Base-by-base conservation (phyloP, 2,888 invertebrate genomes). In the Lepidonotus clava region DNA sequence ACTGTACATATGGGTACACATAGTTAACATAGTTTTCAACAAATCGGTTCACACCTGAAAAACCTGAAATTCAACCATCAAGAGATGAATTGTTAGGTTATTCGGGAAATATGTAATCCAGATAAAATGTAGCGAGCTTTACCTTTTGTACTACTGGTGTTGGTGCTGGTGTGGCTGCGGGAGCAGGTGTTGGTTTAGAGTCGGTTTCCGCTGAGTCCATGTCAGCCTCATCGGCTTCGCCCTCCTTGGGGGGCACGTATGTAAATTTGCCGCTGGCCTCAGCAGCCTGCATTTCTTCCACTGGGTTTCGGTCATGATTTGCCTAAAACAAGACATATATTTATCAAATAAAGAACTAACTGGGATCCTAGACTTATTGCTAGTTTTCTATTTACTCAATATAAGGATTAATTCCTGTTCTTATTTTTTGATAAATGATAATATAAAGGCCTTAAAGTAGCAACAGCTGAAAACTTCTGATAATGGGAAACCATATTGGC, bases 271-370 rank as follows among this genome's bases (percentile, higher is more conserved):
- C 95, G 89, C 93, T 92, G 87, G 94, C 95, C 91, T 96, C 96
- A 0, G 96, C 96, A 18, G 95, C 95, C 91, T 95, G 94, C 96
- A 97, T 96, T 94, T 97, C 97, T 86, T 96, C 96, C 1, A 96
- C 92, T 0, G 96, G 95, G 92, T 96, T 96, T 86, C 97, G 95
- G 28, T 66, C 8, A 18, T 66, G 66, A 8, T 66, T 24, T 66
- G 11, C n/a, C 66, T 24, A 24, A 66, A n/a, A 66, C 24, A n/a
- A 8, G 28, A n/a, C 6, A 18, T 8, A n/a, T 8, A 46, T 46
- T 18, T 11, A 46, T 11, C 46, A 46, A 46, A 46, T 18, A 8
- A 46, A 46, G 8, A 46, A 46, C 8, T 18, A 46, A 11, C 46
- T 46, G 46, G 18, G 46, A n/a, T n/a, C n/a, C n/a, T n/a, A n/a